Evolutionary conservation across 2,888 invertebrate species (phyloP).

Genomic region (Epinotia nisella): DNA sequence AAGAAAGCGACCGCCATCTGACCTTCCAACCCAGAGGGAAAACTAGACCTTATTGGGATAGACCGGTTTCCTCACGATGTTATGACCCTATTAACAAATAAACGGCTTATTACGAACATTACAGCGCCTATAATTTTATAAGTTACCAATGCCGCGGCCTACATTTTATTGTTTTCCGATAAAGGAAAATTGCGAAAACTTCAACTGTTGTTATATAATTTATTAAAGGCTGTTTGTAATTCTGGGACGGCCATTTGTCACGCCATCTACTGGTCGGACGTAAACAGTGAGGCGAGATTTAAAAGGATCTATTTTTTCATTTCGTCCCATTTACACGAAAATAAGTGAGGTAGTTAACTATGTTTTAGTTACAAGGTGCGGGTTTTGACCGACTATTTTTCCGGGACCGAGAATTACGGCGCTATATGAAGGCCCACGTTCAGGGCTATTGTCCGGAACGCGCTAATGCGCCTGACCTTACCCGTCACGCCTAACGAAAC

Average conservation of each 20-base stretch:
- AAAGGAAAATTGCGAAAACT: slow-evolving; percentile 33
- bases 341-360: not conserved
- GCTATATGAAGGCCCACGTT: too few relatives aligned
- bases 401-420: too few relatives aligned
- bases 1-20: too few relatives aligned
- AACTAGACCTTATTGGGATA: too few relatives aligned
- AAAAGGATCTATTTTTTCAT: not conserved
- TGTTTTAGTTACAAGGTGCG: not conserved
- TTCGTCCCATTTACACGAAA: not conserved
- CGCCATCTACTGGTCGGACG: not conserved
- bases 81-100: slow-evolving; percentile 30
- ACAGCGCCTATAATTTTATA: slow-evolving; percentile 1
- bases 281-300: not conserved
- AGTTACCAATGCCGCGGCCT: slow-evolving; percentile 1
- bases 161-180: slow-evolving; percentile 39
- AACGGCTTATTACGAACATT: slow-evolving; percentile 4
- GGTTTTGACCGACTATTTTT: too few relatives aligned
- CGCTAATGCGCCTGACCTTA: too few relatives aligned
- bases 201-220: slow-evolving; percentile 14
- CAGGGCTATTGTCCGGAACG: too few relatives aligned
- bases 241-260: not conserved
- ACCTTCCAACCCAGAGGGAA: too few relatives aligned
- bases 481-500: too few relatives aligned
- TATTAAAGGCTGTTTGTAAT: slow-evolving; percentile 21
- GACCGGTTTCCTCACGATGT: too few relatives aligned